Conservation (phyloP, 2,888 invertebrate species). For the Amiota mariae region DNA sequence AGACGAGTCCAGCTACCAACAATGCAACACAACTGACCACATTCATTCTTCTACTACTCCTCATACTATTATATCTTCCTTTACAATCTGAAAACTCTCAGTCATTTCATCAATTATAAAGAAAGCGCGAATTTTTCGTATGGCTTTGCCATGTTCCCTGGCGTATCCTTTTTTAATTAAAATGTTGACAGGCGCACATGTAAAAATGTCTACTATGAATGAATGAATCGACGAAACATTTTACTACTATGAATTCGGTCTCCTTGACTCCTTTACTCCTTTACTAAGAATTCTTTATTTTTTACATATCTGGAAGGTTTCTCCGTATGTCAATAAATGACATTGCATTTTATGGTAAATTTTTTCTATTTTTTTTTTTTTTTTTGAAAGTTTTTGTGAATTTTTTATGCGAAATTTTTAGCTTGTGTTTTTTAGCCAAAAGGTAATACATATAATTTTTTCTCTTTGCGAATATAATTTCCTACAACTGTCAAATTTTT, state of each 20-base stretch:
- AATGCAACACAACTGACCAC: slow-evolving; percentile 35
- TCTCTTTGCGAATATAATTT: neutral
- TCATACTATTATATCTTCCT: neutral
- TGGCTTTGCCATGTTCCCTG: slow-evolving; percentile 48
- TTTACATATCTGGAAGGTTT: too few relatives aligned
- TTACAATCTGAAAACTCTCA: slow-evolving; percentile 46
- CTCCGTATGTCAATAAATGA: slow-evolving; percentile 16
- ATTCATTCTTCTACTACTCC: slow-evolving; percentile 23
- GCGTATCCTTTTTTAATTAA: slow-evolving; percentile 74
- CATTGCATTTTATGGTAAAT: neutral
- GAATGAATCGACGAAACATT: neutral
- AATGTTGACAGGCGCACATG: slow-evolving; percentile 74
- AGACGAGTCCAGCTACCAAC: neutral
- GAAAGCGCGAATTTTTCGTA: slow-evolving; percentile 69
- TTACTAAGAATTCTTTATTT: neutral
- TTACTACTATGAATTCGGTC: neutral
- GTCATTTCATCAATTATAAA: slow-evolving; percentile 39
- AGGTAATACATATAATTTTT: neutral
- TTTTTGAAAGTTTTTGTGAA: neutral
- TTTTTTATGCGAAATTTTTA: too few relatives aligned
- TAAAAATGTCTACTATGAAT: slow-evolving; percentile 53
- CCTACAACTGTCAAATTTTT: neutral
- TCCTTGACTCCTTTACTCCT: neutral
- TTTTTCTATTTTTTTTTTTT: neutral
- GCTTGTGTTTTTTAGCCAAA: neutral